Conservation (phyloP, 1,140 invertebrate genomes). For the Gyrodactylus salaris region DNA sequence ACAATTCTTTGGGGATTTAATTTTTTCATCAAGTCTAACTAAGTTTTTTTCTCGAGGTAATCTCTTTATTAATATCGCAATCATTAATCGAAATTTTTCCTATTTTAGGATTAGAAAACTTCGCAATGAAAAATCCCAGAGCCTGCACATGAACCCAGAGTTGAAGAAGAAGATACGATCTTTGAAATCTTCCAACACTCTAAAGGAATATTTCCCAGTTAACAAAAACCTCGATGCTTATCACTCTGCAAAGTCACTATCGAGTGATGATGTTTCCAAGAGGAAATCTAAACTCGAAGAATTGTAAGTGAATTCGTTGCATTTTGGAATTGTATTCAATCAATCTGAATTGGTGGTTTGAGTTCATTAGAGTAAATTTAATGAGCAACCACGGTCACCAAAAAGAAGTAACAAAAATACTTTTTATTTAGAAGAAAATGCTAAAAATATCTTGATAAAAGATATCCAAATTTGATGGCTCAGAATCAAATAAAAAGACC, state of each 20-base stretch:
- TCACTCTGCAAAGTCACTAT: neutral
- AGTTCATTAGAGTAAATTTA: neutral
- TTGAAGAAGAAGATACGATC: neutral
- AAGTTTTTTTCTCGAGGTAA: no score
- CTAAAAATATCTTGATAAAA: no score
- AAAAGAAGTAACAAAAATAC: neutral
- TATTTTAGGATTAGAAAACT: neutral
- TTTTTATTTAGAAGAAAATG: no score
- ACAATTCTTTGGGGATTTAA: neutral
- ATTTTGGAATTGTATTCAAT: neutral
- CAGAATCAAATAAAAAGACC: no score
- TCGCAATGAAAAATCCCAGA: neutral
- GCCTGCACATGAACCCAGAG: neutral
- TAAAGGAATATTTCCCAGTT: neutral
- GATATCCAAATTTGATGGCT: no score
- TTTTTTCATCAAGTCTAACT: no score
- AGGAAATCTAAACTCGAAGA: neutral
- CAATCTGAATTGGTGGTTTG: neutral
- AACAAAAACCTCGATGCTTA: neutral
- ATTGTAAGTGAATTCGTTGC: neutral
- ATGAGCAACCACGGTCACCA: neutral
- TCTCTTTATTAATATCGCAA: neutral
- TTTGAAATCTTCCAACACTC: neutral
- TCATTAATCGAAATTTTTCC: neutral
- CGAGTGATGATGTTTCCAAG: neutral